phyloP scores from a whole-genome alignment of 2,113 vertebrate species.

The Gavialis gangeticus region DNA sequence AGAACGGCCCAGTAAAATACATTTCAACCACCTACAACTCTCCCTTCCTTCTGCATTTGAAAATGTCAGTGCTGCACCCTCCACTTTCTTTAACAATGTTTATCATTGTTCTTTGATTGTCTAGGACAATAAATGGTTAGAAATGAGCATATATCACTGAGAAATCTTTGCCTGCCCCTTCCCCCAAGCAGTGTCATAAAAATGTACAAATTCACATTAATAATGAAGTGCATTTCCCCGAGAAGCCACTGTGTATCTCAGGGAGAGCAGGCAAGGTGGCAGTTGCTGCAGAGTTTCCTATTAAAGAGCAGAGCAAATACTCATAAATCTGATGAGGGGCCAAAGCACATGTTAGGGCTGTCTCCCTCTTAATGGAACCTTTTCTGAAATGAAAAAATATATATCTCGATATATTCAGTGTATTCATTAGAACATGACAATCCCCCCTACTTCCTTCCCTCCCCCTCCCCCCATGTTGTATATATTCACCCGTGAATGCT shows the following conservation, averaged over 20 bases:
- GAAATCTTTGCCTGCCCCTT: constrained; percentile 71
- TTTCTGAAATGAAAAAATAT: constrained; percentile 73
- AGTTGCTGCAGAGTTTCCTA: constrained; percentile 68
- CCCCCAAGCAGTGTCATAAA: constrained; percentile 72
- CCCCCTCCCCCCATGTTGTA: constrained; percentile 6
- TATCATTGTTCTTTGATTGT: constrained; percentile 71
- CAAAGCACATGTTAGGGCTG: constrained; percentile 69
- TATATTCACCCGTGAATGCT: constrained; percentile 52
- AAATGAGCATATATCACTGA: constrained; percentile 71
- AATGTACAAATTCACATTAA: constrained; percentile 74
- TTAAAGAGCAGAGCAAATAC: constrained; percentile 68
- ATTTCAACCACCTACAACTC: not conserved
- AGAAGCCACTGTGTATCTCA: constrained; percentile 72
- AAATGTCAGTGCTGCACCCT: constrained; percentile 55
- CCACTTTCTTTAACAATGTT: constrained; percentile 59
- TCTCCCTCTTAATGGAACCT: constrained; percentile 75
- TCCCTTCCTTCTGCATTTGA: constrained; percentile 28
- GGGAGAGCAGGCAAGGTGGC: constrained; percentile 68
- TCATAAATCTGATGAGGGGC: constrained; percentile 69
- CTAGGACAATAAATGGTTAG: constrained; percentile 73
- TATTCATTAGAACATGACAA: constrained; percentile 74
- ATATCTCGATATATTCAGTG: constrained; percentile 69
- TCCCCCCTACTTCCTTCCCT: constrained; percentile 43
- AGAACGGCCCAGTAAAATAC: not conserved
- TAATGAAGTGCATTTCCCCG: constrained; percentile 73